phyloP scores from a whole-genome alignment of 2,888 invertebrate genomes.

The Mactromeris polynyma region DNA sequence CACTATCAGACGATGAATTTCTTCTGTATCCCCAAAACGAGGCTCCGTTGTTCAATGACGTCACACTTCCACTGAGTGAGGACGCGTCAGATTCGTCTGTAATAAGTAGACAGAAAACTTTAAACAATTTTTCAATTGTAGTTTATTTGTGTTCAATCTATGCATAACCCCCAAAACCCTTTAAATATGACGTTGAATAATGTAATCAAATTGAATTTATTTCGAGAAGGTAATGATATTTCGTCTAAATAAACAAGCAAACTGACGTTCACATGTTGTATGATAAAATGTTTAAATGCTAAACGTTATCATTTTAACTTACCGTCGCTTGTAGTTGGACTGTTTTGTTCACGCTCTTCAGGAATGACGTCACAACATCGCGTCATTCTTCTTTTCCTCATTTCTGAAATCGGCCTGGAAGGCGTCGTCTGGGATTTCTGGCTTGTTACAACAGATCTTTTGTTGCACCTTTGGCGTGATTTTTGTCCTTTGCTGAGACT shows the following conservation, averaged over 20 bases:
- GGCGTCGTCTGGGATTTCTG: slow-evolving; percentile 57
- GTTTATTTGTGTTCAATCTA: too few species aligned
- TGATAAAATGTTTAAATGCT: too few species aligned
- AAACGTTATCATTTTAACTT: neutral
- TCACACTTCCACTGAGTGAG: slow-evolving; percentile 54
- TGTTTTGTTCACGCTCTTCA: slow-evolving; percentile 51
- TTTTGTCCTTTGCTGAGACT: slow-evolving; percentile 61
- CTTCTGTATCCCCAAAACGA: slow-evolving; percentile 29
- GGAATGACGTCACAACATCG: slow-evolving; percentile 67
- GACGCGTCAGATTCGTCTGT: slow-evolving; percentile 54
- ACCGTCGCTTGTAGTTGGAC: slow-evolving; percentile 62
- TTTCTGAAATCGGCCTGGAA: slow-evolving; percentile 60
- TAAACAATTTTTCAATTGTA: too few species aligned
- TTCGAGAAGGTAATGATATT: too few species aligned
- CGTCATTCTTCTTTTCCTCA: slow-evolving; percentile 68
- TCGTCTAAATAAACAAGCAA: too few species aligned
- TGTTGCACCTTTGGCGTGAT: slow-evolving; percentile 51
- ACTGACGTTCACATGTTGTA: too few species aligned
- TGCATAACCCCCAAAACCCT: too few species aligned
- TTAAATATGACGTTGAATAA: too few species aligned
- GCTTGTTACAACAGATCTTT: slow-evolving; percentile 37
- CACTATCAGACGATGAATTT: slow-evolving; percentile 19
- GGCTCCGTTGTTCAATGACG: slow-evolving; percentile 56
- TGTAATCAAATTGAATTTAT: too few species aligned
- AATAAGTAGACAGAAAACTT: neutral